Percentiles rank a stretch among this genome's conserved stretches.
phyloP scores from a whole-genome alignment of 2,113 vertebrate species.

The Anseranas semipalmata region DNA sequence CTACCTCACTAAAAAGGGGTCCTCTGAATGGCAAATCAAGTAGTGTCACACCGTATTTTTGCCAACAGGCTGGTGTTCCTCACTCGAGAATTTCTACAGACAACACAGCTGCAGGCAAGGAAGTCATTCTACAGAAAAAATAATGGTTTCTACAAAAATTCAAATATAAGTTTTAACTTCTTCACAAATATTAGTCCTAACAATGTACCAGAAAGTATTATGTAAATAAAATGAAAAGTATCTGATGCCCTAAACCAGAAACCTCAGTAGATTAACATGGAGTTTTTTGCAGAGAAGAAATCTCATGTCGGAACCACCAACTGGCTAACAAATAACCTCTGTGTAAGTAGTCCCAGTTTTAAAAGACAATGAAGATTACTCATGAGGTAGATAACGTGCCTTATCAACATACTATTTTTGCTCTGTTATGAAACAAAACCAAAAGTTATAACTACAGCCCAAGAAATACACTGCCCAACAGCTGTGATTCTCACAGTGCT shows the following conservation, averaged over 20 bases:
- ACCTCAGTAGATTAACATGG: background rate
- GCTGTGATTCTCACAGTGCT: background rate
- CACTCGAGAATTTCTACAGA: background rate
- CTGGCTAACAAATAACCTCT: background rate
- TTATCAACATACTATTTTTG: background rate
- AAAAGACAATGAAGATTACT: background rate
- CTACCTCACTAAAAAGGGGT: background rate
- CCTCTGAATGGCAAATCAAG: background rate
- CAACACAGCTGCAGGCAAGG: slow-evolving; percentile 9
- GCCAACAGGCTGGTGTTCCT: background rate
- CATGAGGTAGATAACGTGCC: background rate
- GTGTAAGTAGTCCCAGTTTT: background rate
- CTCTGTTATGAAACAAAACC: background rate
- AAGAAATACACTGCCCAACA: background rate
- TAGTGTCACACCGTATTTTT: background rate
- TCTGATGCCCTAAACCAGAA: background rate
- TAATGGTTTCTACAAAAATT: background rate
- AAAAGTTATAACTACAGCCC: background rate
- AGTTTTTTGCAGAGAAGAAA: background rate
- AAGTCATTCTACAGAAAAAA: background rate
- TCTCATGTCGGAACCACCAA: background rate
- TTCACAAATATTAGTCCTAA: background rate
- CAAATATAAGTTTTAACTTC: background rate
- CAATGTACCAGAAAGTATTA: background rate
- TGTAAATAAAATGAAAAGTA: background rate